A percentile compares a stretch with the other conserved stretches of the same genome.
Evolutionary conservation across 2,797 vertebrate species (phyloP).

Genomic region (Sternotherus odoratus): DNA sequence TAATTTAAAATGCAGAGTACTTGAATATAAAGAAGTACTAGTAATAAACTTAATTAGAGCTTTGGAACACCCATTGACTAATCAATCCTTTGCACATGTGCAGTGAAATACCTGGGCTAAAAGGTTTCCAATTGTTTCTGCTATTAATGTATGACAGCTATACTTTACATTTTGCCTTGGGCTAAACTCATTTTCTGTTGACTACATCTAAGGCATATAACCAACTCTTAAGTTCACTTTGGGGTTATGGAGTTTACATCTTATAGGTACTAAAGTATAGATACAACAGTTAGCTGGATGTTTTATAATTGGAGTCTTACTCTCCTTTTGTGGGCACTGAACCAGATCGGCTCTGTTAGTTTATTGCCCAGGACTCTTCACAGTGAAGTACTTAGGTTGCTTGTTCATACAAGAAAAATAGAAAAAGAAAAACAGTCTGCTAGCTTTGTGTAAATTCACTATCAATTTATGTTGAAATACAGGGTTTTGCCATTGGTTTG

Average conservation of each 20-base stretch:
- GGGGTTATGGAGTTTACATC: conserved; percentile 13
- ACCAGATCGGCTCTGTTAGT: background rate
- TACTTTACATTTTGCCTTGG: conserved; percentile 8
- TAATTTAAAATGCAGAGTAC: background rate
- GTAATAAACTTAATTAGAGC: background rate
- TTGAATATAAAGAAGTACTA: conserved; percentile 15
- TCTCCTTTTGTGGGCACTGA: conserved; percentile 33
- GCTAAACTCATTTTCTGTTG: conserved; percentile 50
- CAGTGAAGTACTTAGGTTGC: conserved; percentile 6
- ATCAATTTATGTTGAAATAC: conserved; percentile 29
- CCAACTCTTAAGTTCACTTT: conserved; percentile 33
- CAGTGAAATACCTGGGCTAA: background rate
- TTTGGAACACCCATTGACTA: conserved; percentile 24
- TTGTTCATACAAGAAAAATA: conserved; percentile 11
- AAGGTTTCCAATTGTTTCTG: conserved; percentile 17
- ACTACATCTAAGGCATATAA: conserved; percentile 29
- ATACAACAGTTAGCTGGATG: background rate
- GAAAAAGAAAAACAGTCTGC: conserved; percentile 8
- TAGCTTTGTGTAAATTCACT: conserved; percentile 23
- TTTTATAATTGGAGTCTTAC: conserved; percentile 5
- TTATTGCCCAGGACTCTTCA: conserved; percentile 16
- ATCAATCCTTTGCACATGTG: conserved; percentile 40
- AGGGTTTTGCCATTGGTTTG: background rate
- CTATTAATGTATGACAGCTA: background rate
- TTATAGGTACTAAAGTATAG: conserved; percentile 10